Evolutionary conservation across 2,888 invertebrate species (phyloP), one percentile per base, ranked within the genome.

Genomic region (Bibio marci): DNA sequence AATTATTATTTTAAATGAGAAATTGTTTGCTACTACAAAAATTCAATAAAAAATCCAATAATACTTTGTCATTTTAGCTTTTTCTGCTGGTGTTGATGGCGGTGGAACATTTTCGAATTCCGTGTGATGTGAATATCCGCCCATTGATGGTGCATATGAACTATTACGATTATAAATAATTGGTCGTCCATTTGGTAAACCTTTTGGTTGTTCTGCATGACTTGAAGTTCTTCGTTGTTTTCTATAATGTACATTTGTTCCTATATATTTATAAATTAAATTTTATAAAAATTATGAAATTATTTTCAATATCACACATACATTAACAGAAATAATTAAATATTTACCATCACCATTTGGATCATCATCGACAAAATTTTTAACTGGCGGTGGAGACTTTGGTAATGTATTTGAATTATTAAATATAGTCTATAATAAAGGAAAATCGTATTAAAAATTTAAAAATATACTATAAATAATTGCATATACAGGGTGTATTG

Each of bases 71-170:
- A 59, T 57, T 38, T 57, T 60, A 15, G 52, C 57, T 46, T 69
- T 71, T 7, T 67, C 65, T 42, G 65, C 62, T 2, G 61, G 58
- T 30, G 57, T 57, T 14, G 67, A 65, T 2, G 66, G 63, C 2
- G 64, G 64, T 8, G 66, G 66, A 6, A 8, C 4, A 22, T 22
- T 4, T 6, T 22, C 22, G 8, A 6, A 8, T 22, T 22, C 22
- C n/a, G 62, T 63, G 0, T 63, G 65, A 25, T n/a, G 28, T n/a
- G n/a, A n/a, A 11, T 4, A 7, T n/a, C 28, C 28, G 11, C 7
- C 28, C 28, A 28, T 28, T 28, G 28, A 28, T 28, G 28, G 11
- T 11, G 28, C 5, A 28, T n/a, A 12, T 13, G 7, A 5, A n/a
- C 4, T 7, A n/a, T 11, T 5, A 7, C 12, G 5, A n/a, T 28